phyloP scores from a whole-genome alignment of 2,113 vertebrate species.

The Petroica traversi region DNA sequence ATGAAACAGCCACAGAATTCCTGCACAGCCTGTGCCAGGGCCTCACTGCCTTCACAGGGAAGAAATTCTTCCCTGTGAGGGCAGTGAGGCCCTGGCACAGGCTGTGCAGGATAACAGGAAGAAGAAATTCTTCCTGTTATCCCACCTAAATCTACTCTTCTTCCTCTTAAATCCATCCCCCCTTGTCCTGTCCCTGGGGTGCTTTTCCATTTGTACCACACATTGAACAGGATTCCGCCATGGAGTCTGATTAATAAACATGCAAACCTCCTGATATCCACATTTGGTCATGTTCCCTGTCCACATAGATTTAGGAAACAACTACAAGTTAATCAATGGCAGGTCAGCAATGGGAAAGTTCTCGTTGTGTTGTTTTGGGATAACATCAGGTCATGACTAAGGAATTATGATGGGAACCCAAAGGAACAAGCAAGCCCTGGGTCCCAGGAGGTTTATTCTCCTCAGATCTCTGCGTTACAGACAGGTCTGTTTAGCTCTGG shows the following conservation, averaged over 20 bases:
- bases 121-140: background rate
- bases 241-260: background rate
- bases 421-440: background rate
- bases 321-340: background rate
- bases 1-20: background rate
- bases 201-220: background rate
- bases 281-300: background rate
- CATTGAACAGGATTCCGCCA: rapidly evolving
- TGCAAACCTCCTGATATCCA: background rate
- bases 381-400: background rate
- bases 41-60: background rate
- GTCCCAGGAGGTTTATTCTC: background rate
- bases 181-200: background rate
- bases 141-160: background rate
- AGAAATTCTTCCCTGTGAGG: background rate
- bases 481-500: background rate
- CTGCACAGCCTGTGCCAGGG: background rate
- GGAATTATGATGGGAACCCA: background rate
- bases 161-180: background rate
- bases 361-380: background rate
- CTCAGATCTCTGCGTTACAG: background rate
- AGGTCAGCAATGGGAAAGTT: background rate
- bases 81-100: too few relatives aligned
- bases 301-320: background rate
- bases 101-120: too few relatives aligned